Evolutionary conservation across 2,797 vertebrate genomes (phyloP), one percentile per base, ranked within the genome.

Genomic region (Amphiprion clarkii): DNA sequence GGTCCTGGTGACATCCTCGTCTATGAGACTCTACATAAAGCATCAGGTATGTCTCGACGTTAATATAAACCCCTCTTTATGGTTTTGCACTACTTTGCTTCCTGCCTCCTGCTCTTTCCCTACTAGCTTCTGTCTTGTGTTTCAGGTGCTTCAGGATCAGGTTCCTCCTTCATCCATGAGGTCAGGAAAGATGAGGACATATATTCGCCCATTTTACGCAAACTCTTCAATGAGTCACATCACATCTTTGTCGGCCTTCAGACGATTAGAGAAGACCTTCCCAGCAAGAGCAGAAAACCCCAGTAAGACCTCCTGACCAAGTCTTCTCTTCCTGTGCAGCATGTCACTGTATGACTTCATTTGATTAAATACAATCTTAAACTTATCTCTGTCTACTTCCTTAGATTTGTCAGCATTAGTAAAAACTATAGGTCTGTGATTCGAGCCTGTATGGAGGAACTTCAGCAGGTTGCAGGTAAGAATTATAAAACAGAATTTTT

Each of bases 151-250:
- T 68, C 27, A 21, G 81, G 87, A 21, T 65, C 76, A 5, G 66
- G 54, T 42, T 81, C 19, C 33, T 82, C 95, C 0, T 76, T 82
- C 31, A 91, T 99, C 67, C 95, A 96, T 8, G 87, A 97, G 54
- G 92, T 99, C 64, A 94, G 95, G 63, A 97, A 95, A 78, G 97
- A 99, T 63, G 93, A 96, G 74, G 98, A 99, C 87, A 94, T 98
- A 51, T 97, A 97, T 88, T 98, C 97, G 16, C 96, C 97, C 0
- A 96, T 98, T 83, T 87, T 99, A 85, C 95, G 97, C 69, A 99
- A 99, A 78, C 97, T 99, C 78, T 99, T 99, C 90, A 99, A 98
- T 13, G 98, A 99, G 90, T 98, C 98, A 0, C 98, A 99, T 88
- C 96, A 96, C 79, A 98, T 99, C 87, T 99, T 99, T 78, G 82